These are phyloP conservation scores for Nymphalis c-album DNA, from an alignment of 2,888 invertebrate genomes.

Conservation along the genomic window DNA sequence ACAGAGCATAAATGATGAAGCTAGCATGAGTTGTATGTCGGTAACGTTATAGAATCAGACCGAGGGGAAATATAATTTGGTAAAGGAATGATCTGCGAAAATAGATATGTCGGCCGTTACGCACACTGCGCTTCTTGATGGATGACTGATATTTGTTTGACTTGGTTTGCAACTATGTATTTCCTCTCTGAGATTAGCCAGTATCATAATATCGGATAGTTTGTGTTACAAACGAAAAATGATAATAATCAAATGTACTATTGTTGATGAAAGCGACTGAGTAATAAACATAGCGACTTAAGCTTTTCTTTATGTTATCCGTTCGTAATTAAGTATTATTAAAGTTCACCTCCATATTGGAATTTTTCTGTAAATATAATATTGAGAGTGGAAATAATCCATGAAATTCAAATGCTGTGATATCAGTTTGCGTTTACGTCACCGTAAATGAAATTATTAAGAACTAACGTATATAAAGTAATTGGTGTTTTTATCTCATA, in stretches of 20 bases:
- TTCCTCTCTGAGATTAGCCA: constrained; percentile 30
- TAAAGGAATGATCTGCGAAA: constrained; percentile 76
- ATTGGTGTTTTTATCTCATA: constrained; percentile 17
- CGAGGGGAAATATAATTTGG: constrained; percentile 66
- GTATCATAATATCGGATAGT: constrained; percentile 54
- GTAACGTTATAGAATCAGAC: constrained; percentile 43
- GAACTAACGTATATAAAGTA: constrained; percentile 26
- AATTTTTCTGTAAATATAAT: constrained; percentile 48
- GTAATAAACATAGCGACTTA: constrained; percentile 34
- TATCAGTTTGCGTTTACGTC: constrained; percentile 71
- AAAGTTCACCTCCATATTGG: constrained; percentile 29
- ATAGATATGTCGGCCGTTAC: constrained; percentile 74
- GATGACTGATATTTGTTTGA: constrained; percentile 69
- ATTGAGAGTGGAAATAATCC: constrained; percentile 54
- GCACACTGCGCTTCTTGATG: constrained; percentile 67
- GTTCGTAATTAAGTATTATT: constrained; percentile 29
- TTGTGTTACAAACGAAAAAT: constrained; percentile 46
- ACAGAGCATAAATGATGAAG: constrained; percentile 48
- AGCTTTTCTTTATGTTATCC: constrained; percentile 31
- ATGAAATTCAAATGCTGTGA: constrained; percentile 76
- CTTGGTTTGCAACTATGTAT: constrained; percentile 33
- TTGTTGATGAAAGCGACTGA: constrained; percentile 68
- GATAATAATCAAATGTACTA: constrained; percentile 49
- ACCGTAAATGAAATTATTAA: constrained; percentile 35
- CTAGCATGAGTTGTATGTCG: constrained; percentile 45